These are phyloP conservation scores for Tupaia tana DNA, from an alignment of 2,113 vertebrate genomes.

Conservation along the genomic window DNA sequence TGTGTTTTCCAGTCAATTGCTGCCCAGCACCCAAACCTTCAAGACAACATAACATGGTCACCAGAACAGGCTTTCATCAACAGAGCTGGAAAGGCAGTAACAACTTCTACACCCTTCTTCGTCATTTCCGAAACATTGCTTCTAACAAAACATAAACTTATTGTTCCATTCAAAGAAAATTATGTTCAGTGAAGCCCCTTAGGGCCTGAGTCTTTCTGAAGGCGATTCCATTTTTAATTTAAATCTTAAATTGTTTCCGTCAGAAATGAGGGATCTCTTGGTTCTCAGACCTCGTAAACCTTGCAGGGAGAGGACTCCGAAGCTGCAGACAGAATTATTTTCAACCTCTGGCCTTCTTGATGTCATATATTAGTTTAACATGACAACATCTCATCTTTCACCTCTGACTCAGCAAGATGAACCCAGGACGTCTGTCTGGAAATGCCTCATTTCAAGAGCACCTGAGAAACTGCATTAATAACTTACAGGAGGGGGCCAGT, in stretches of 20 bases:
- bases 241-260: conserved; percentile 20
- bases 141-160: conserved; percentile 57
- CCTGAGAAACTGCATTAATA: not conserved
- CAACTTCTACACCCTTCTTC: not conserved
- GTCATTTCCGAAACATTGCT: conserved; percentile 15
- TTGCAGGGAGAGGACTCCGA: not conserved
- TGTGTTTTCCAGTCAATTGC: conserved; percentile 39
- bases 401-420: conserved; percentile 37
- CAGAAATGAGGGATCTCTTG: conserved; percentile 47
- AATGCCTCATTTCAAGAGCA: not conserved
- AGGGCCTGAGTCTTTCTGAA: conserved; percentile 35
- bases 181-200: not conserved
- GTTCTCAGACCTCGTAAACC: conserved; percentile 4
- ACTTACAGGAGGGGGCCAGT: no score
- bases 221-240: conserved; percentile 58
- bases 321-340: conserved; percentile 31
- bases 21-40: conserved; percentile 13
- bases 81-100: not conserved
- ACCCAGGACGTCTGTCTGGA: not conserved
- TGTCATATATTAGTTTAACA: conserved; percentile 58
- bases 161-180: conserved; percentile 32
- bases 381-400: conserved; percentile 60
- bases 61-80: conserved; percentile 48
- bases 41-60: not conserved
- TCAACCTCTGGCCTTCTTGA: conserved; percentile 22